phyloP scores from a whole-genome alignment of 2,113 vertebrate genomes.

The Phylloscopus whistleri region DNA sequence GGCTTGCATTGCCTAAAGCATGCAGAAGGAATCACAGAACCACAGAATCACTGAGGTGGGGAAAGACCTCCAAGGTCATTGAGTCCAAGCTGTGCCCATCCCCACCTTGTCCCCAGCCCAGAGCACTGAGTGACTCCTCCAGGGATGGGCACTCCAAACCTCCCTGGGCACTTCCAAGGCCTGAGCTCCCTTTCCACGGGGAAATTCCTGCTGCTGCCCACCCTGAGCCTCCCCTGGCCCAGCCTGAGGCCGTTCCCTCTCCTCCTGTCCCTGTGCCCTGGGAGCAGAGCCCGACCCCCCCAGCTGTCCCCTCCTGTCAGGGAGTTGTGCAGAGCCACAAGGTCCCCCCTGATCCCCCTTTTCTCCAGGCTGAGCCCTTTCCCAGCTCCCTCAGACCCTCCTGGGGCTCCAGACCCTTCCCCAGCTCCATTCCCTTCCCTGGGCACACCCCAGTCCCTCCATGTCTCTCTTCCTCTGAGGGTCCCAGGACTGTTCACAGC shows the following conservation, averaged over 20 bases:
- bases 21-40: background rate
- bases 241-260: background rate
- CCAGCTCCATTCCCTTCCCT: background rate
- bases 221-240: background rate
- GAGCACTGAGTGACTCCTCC: background rate
- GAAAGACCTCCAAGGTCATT: background rate
- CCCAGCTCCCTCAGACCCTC: background rate
- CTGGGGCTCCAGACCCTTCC: background rate
- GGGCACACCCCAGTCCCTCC: background rate
- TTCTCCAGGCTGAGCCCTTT: background rate
- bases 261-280: background rate
- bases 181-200: background rate
- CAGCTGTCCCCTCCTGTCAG: background rate
- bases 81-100: background rate
- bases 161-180: background rate
- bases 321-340: background rate
- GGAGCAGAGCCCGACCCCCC: background rate
- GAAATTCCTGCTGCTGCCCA: background rate
- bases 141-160: background rate
- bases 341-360: background rate
- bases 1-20: fast-evolving
- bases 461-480: fast-evolving
- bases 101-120: background rate
- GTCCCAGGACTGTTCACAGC: background rate
- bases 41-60: background rate